Evolutionary conservation across 2,888 invertebrate species (phyloP).

Genomic region (Hirtodrosophila confusa): DNA sequence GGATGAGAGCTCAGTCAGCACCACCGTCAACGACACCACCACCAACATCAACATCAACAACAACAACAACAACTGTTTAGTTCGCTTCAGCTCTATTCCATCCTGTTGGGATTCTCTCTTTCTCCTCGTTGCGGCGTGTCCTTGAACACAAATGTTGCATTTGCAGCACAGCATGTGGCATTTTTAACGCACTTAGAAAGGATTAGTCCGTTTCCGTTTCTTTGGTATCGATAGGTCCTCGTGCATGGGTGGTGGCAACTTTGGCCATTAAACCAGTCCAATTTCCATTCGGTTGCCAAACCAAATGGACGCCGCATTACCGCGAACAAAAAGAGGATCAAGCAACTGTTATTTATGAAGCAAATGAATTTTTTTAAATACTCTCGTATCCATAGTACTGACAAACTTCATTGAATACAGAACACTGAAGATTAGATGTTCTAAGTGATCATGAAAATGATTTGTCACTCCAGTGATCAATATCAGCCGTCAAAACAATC

Average conservation of each 20-base stretch:
- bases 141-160: slow-evolving; percentile 78
- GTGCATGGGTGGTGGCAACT: slow-evolving; percentile 21
- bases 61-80: slow-evolving; percentile 10
- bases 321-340: slow-evolving; percentile 23
- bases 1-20: not conserved
- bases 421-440: not conserved
- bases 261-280: slow-evolving; percentile 28
- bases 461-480: not conserved
- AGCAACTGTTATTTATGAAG: slow-evolving; percentile 44
- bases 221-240: slow-evolving; percentile 23
- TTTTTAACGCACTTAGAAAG: slow-evolving; percentile 66
- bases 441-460: not conserved
- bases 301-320: slow-evolving; percentile 12
- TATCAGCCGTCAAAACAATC: not conserved
- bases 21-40: not conserved
- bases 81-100: slow-evolving; percentile 11
- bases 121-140: slow-evolving; percentile 43
- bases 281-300: slow-evolving; percentile 38
- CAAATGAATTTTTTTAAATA: slow-evolving; percentile 14
- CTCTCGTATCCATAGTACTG: not conserved
- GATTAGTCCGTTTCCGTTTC: slow-evolving; percentile 52
- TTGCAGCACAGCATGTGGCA: slow-evolving; percentile 71
- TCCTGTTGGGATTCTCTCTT: slow-evolving; percentile 9
- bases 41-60: slow-evolving; percentile 11
- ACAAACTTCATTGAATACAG: not conserved